These are phyloP conservation scores for Parotia lawesii DNA, from an alignment of 2,113 vertebrate species.

Conservation along the genomic window DNA sequence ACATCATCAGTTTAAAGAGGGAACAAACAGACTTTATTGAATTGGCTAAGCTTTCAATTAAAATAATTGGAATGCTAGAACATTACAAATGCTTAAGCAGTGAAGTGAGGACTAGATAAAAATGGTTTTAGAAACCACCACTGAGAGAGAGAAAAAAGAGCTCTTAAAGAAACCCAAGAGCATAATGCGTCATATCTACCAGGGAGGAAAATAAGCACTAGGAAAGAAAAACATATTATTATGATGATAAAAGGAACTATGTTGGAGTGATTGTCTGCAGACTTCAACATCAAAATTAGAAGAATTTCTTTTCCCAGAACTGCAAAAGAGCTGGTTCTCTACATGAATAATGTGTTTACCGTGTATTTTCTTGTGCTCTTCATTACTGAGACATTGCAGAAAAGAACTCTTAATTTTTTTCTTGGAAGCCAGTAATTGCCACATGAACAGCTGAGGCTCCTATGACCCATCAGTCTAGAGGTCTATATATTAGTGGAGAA, in stretches of 20 bases:
- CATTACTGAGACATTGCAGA: not conserved
- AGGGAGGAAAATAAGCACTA: constrained; percentile 3
- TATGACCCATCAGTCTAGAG: not conserved
- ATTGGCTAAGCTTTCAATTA: constrained; percentile 22
- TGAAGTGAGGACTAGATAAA: constrained; percentile 18
- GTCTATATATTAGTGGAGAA: not conserved
- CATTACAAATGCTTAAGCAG: constrained; percentile 11
- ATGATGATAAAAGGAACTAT: not conserved
- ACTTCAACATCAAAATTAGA: constrained; percentile 28
- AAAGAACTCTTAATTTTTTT: not conserved
- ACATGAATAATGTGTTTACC: constrained; percentile 22
- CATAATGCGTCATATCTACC: not conserved
- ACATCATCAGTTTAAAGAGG: not conserved
- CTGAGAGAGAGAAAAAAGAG: not conserved
- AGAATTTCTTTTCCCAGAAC: constrained; percentile 30
- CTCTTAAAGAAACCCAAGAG: not conserved
- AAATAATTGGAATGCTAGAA: constrained; percentile 25
- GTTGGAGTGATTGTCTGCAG: not conserved
- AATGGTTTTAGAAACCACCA: constrained; percentile 12
- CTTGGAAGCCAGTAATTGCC: not conserved
- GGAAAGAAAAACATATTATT: constrained; percentile 26
- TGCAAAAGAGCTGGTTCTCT: not conserved
- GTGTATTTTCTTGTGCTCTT: not conserved
- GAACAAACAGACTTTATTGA: not conserved
- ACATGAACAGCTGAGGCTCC: not conserved